Percentiles rank a stretch among this genome's conserved stretches.
phyloP scores from a whole-genome alignment of 2,888 invertebrate genomes.

The Aspidiotus rigidus region DNA sequence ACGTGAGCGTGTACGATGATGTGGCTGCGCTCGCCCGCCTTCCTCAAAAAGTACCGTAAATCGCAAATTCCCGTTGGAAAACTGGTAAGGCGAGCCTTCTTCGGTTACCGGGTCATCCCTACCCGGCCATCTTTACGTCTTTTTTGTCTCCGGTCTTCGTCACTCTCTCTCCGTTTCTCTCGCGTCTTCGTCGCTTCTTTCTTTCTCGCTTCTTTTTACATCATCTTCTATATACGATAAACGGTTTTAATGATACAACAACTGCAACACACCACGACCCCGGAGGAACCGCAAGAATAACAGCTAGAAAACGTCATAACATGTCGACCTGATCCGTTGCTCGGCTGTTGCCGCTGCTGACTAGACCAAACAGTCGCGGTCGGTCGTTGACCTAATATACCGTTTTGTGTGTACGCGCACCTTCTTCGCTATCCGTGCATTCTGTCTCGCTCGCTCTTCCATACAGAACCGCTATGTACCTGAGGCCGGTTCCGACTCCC shows the following conservation, averaged over 20 bases:
- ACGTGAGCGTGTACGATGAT: neutral
- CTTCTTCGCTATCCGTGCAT: neutral
- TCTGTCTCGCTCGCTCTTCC: slow-evolving; percentile 8
- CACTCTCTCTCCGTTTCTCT: neutral
- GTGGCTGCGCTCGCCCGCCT: slow-evolving; percentile 7
- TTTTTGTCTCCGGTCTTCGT: neutral
- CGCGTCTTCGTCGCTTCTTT: neutral
- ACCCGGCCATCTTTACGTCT: slow-evolving; percentile 3
- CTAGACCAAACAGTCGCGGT: slow-evolving; percentile 33
- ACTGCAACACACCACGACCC: slow-evolving; percentile 29
- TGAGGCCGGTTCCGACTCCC: slow-evolving; percentile 1
- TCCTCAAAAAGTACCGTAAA: slow-evolving; percentile 31
- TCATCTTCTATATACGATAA: neutral
- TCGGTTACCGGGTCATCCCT: slow-evolving; percentile 33
- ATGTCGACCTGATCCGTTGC: slow-evolving; percentile 31
- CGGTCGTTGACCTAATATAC: slow-evolving; percentile 33
- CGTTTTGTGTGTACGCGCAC: slow-evolving; percentile 22
- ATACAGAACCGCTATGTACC: slow-evolving; percentile 6
- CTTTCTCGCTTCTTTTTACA: neutral
- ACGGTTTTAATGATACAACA: slow-evolving; percentile 15
- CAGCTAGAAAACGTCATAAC: slow-evolving; percentile 32
- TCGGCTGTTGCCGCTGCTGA: slow-evolving; percentile 26
- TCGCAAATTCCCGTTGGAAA: slow-evolving; percentile 33
- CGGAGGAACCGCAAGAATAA: slow-evolving; percentile 33
- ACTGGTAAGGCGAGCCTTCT: slow-evolving; percentile 18